Evolutionary conservation across 2,797 vertebrate genomes (phyloP).

Genomic region (Coluber constrictor): DNA sequence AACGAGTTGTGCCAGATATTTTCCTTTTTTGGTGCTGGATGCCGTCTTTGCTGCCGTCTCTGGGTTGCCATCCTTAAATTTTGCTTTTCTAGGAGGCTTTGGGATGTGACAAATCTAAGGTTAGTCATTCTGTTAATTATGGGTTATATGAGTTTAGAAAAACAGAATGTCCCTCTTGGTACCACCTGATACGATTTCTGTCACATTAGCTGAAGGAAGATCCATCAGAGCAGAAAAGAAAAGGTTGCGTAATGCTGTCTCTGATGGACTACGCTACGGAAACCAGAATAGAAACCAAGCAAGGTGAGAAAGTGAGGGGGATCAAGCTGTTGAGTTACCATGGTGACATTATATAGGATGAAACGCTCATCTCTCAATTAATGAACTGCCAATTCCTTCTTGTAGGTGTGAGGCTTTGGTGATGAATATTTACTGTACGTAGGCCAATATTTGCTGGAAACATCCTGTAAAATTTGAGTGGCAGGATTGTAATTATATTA

Average conservation of each 20-base stretch:
- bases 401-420: conserved; percentile 30
- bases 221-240: neutral
- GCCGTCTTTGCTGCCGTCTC: no score
- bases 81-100: neutral
- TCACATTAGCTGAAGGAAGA: neutral
- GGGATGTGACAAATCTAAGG: neutral
- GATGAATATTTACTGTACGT: conserved; percentile 2
- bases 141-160: conserved; percentile 29
- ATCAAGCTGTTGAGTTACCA: conserved; percentile 30
- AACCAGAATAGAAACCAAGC: conserved; percentile 26
- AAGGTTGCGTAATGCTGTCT: conserved; percentile 32
- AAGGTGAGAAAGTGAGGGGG: conserved; percentile 27
- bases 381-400: conserved; percentile 15
- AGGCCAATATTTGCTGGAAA: conserved; percentile 24
- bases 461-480: conserved; percentile 25
- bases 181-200: neutral
- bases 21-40: neutral
- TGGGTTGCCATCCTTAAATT: neutral
- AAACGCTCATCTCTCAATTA: conserved; percentile 11
- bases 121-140: conserved; percentile 3
- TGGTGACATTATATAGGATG: conserved; percentile 20
- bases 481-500: conserved; percentile 16
- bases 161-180: conserved; percentile 16
- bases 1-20: neutral
- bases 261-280: neutral